Evolutionary conservation across 2,888 invertebrate species (phyloP), one percentile per base, ranked within the genome.

Genomic region (Caenorhabditis macrosperma): DNA sequence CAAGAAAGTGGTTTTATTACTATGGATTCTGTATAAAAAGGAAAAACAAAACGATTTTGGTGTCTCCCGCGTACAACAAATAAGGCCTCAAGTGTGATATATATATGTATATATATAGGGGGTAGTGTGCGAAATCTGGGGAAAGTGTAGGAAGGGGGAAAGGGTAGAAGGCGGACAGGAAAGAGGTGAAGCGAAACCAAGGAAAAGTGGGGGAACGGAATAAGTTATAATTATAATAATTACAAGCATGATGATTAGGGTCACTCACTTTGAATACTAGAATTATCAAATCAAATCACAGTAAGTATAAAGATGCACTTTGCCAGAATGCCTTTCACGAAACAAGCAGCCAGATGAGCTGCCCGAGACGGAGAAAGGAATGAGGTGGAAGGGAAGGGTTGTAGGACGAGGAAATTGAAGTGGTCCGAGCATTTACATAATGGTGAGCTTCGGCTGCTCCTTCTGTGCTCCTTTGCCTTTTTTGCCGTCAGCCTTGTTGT

Each of bases 201-300:
- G 55, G 52, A 28, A 55, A 30, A 55, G 30, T 35, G 30, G 41
- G 60, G 28, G 46, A 71, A 71, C 71, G 64, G 61, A 72, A 72
- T 72, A 72, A 72, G 72, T 72, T 72, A 72, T 57, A n/a, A 48
- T 48, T 55, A 57, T 46, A 46, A 72, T 72, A 71, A 71, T 71
- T 71, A 71, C 71, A 71, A 71, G 71, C 46, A 54, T 35, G 41
- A 52, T 46, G 46, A 63, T 44, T 63, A 63, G 54, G 63, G 54
- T 54, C 71, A 71, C 54, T 71, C 71, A 71, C 63, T 71, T 63
- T 64, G 63, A 72, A 72, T 64, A 72, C 72, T 72, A 72, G 33
- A 72, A 64, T 72, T 72, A 64, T 64, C 61, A 72, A 63, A 55
- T 72, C 55, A 61, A 72, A 79, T 79, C 79, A 79, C 79, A 79